These are phyloP conservation scores for Pelobates cultripes DNA, from an alignment of 2,797 vertebrate genomes.

Conservation along the genomic window DNA sequence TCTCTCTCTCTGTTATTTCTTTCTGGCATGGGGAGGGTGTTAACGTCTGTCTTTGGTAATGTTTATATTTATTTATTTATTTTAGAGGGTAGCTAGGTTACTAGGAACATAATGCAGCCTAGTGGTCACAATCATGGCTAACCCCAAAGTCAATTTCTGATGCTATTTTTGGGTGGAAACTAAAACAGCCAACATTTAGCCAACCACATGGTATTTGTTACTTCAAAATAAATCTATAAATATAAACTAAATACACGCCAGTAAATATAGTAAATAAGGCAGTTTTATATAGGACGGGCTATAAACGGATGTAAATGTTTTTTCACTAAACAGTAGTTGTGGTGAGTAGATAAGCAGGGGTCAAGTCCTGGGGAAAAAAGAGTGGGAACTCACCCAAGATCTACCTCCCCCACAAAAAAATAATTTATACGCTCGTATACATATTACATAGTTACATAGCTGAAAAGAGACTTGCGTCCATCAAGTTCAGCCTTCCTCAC, in stretches of 20 bases:
- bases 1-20: too few relatives aligned
- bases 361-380: too few relatives aligned
- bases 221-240: background rate
- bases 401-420: too few relatives aligned
- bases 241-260: background rate
- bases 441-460: too few relatives aligned
- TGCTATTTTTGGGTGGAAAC: background rate
- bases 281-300: background rate
- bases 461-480: too few relatives aligned
- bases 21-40: background rate
- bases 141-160: constrained; percentile 5
- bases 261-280: too few relatives aligned
- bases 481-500: too few relatives aligned
- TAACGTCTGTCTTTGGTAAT: background rate
- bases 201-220: background rate
- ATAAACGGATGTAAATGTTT: background rate
- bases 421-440: too few relatives aligned
- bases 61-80: background rate
- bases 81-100: background rate
- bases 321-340: too few relatives aligned
- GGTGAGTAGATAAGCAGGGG: too few relatives aligned
- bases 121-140: background rate
- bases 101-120: background rate
- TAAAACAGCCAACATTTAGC: background rate
- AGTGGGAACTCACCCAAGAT: too few relatives aligned